These are phyloP conservation scores for Acanthochromis polyacanthus DNA, from an alignment of 2,113 vertebrate genomes.

Conservation along the genomic window DNA sequence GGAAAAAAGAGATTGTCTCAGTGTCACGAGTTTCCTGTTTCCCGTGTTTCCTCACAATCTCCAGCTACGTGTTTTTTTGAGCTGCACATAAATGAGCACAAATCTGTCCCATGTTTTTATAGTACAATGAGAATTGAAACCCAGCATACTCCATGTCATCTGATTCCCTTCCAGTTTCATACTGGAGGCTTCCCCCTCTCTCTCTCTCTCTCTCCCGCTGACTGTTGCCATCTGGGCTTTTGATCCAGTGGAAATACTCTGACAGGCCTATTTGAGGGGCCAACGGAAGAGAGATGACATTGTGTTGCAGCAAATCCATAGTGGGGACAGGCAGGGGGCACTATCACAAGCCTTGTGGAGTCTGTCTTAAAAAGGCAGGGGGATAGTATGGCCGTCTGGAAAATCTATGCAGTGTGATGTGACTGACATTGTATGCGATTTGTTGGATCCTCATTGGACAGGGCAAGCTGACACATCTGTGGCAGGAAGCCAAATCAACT, in stretches of 20 bases:
- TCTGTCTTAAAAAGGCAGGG: conserved; percentile 46
- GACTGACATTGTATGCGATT: conserved; percentile 69
- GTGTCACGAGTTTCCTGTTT: neutral
- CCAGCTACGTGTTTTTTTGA: conserved; percentile 9
- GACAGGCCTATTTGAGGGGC: conserved; percentile 64
- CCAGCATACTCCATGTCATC: conserved; percentile 52
- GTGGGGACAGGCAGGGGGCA: conserved; percentile 53
- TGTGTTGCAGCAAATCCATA: conserved; percentile 60
- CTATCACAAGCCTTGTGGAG: conserved; percentile 37
- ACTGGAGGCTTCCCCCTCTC: conserved; percentile 33
- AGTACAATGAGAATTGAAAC: conserved; percentile 59
- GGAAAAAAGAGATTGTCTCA: neutral
- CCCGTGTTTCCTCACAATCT: neutral
- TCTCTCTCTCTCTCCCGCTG: conserved; percentile 56
- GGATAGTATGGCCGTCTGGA: conserved; percentile 42
- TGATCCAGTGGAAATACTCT: conserved; percentile 63
- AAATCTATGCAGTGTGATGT: conserved; percentile 63
- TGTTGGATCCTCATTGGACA: conserved; percentile 61
- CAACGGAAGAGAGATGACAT: conserved; percentile 65
- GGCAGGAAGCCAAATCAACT: conserved; percentile 76
- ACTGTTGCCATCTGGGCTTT: conserved; percentile 72
- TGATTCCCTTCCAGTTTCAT: conserved; percentile 54
- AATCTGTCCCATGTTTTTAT: conserved; percentile 28
- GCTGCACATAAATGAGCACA: conserved; percentile 36
- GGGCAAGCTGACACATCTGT: conserved; percentile 68